Base-by-base conservation (phyloP, 2,888 invertebrate species). In the Isotomurus palustris region DNA sequence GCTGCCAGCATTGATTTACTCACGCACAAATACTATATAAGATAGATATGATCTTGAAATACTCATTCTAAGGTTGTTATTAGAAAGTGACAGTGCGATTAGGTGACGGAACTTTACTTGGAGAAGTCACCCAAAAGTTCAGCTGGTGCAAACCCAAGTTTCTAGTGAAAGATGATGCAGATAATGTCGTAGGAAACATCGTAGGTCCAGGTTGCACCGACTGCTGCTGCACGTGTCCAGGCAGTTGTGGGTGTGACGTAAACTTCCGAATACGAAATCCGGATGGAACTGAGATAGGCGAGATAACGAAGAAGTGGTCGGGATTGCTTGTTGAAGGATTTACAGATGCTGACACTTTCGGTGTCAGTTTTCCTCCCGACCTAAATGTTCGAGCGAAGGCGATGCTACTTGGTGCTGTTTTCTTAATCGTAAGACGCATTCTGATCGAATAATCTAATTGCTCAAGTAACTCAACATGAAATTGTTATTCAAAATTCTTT, bases 241-340 rank as follows among this genome's bases (percentile, higher is more conserved):
- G 48, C 24, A 14, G 17, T 3, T 49, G 48, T n/a, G 48, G 48
- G 5, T 49, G 48, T 35, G 48, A 49, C 6, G 48, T 49, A 3
- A 27, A 35, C 6, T 49, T 49, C 19, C 29, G 21, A 29, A 21
- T 35, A 19, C 32, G 17, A 5, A 29, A 32, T 6, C n/a, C 35
- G 32, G 48, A 49, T 35, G 48, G 48, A 17, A 8, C 17, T 17
- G 32, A 32, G 3, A 35, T 49, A 21, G 48, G 48, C 14, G 48
- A 29, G 19, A 49, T 49, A 17, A 49, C 48, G 22, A 49, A 49
- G 35, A 49, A 49, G 22, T 49, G 48, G 48, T 49, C 48, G 19
- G 48, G 48, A 32, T 49, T 49, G 14, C 22, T 49, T n/a, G n/a
- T 10, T 10, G 48, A 49, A 35, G 29, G 29, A 35, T 21, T 49